phyloP scores from a whole-genome alignment of 2,113 vertebrate genomes.

The Mus musculus region GRCm39 chr1:172478501-172479000 shows the following conservation, averaged over 20 bases:
- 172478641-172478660: background rate
- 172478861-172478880: too few relatives aligned
- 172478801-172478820: too few relatives aligned
- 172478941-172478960: slow-evolving; percentile 9
- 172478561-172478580: background rate
- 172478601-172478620: slow-evolving; percentile 18
- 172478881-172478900: background rate
- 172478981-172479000: background rate
- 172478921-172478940: background rate
- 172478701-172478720: background rate
- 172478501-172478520: background rate
- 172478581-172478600: background rate
- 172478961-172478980: background rate
- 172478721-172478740: background rate
- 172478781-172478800: background rate
- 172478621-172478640: slow-evolving; percentile 65
- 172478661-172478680: slow-evolving; percentile 22
- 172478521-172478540: background rate
- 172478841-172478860: too few relatives aligned
- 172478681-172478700: slow-evolving; percentile 51
- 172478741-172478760: background rate
- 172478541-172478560: background rate
- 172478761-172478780: background rate
- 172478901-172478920: slow-evolving; percentile 32
- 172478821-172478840: too few relatives aligned